Conservation (phyloP, 2,797 vertebrate genomes). For the Enteromius paludinosus region DNA sequence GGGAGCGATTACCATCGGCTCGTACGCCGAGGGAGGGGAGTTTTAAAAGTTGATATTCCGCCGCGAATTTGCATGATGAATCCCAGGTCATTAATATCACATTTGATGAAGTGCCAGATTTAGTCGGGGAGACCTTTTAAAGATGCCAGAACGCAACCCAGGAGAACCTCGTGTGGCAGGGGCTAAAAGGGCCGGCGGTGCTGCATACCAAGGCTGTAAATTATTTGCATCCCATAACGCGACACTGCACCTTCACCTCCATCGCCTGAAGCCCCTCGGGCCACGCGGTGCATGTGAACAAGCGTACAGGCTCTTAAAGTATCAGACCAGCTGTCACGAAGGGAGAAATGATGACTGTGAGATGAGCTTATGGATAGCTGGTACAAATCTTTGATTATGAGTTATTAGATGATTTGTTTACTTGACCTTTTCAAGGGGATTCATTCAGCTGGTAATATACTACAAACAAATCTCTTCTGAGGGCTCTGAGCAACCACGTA, state of each 20-base stretch:
- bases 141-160: conserved; percentile 41
- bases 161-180: conserved; percentile 38
- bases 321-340: background rate
- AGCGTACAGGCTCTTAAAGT: conserved; percentile 6
- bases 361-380: conserved; percentile 37
- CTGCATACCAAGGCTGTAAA: conserved; percentile 54
- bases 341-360: conserved; percentile 33
- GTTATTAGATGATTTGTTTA: conserved; percentile 55
- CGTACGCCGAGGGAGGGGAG: conserved; percentile 31
- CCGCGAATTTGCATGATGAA: conserved; percentile 58
- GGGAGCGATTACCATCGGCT: conserved; percentile 49
- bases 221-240: conserved; percentile 46
- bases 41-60: conserved; percentile 52
- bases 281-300: conserved; percentile 2
- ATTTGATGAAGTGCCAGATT: conserved; percentile 59
- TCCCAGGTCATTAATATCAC: conserved; percentile 59
- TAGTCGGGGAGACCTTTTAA: conserved; percentile 50
- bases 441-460: conserved; percentile 28
- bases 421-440: conserved; percentile 56
- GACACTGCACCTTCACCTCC: conserved; percentile 39
- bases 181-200: conserved; percentile 40
- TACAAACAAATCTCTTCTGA: conserved; percentile 38
- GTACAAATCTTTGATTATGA: conserved; percentile 56
- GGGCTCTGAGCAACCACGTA: conserved; percentile 14
- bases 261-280: conserved; percentile 18